phyloP scores from a whole-genome alignment of 2,888 invertebrate species.

The Tribolium freemani region DNA sequence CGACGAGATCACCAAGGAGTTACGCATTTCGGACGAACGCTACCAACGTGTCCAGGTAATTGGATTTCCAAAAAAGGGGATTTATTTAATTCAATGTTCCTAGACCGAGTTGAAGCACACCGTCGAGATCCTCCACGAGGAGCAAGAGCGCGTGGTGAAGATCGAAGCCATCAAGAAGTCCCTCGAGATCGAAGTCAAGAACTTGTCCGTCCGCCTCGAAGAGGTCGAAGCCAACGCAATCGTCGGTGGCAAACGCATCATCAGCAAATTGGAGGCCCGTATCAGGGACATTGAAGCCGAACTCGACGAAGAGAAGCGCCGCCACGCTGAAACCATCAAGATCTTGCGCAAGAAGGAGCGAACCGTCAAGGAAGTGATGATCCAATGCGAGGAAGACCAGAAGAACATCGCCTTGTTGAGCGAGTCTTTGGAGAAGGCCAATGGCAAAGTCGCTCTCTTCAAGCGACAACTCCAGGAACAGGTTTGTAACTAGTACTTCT shows the following conservation, averaged over 20 bases:
- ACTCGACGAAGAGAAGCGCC: constrained; percentile 95
- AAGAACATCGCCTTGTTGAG: constrained; percentile 94
- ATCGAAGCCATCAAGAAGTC: constrained; percentile 98
- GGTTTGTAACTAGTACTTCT: constrained; percentile 68
- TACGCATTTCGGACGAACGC: constrained; percentile 93
- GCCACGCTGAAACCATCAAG: constrained; percentile 97
- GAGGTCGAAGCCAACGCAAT: constrained; percentile 98
- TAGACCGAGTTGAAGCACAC: constrained; percentile 94
- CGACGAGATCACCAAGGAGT: constrained; percentile 97
- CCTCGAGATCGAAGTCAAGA: constrained; percentile 97
- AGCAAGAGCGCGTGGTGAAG: constrained; percentile 96
- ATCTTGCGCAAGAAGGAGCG: constrained; percentile 98
- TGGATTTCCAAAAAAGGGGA: constrained; percentile 45
- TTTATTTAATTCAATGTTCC: constrained; percentile 20
- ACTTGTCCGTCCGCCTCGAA: constrained; percentile 91
- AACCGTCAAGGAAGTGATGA: constrained; percentile 94
- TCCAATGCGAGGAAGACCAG: constrained; percentile 97
- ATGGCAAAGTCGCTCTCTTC: constrained; percentile 91
- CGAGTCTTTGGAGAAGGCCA: constrained; percentile 89
- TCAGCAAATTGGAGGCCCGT: constrained; percentile 96
- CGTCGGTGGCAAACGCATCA: constrained; percentile 96
- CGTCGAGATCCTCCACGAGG: constrained; percentile 93
- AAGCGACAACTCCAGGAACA: constrained; percentile 96
- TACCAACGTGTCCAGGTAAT: constrained; percentile 88
- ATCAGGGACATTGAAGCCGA: constrained; percentile 95